Evolutionary conservation across 2,888 invertebrate genomes (phyloP).

Genomic region (Eucera pruinosa): DNA sequence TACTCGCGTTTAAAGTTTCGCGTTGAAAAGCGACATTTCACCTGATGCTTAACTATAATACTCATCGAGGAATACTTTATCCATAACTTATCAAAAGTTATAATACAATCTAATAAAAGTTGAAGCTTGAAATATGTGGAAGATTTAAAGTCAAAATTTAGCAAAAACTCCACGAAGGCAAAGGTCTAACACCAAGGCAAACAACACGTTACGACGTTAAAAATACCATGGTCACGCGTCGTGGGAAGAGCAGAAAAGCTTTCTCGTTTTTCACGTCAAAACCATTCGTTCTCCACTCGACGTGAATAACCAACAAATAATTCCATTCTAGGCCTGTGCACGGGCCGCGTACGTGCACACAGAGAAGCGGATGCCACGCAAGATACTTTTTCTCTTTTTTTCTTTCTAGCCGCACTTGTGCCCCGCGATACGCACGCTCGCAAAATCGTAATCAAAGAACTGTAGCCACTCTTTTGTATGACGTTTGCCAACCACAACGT

Average conservation of each 20-base stretch:
- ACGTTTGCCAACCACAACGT: background rate
- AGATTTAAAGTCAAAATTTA: slow-evolving; percentile 9
- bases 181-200: slow-evolving; percentile 35
- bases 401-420: background rate
- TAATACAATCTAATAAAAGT: background rate
- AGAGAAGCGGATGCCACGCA: slow-evolving; percentile 34
- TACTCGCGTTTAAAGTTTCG: too few species aligned
- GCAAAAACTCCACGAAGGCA: slow-evolving; percentile 5
- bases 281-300: slow-evolving; percentile 63
- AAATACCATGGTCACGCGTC: slow-evolving; percentile 56
- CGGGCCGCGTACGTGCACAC: slow-evolving; percentile 22
- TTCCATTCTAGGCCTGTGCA: slow-evolving; percentile 57
- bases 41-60: too few species aligned
- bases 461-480: background rate
- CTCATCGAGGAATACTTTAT: background rate
- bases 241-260: slow-evolving; percentile 49
- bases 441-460: slow-evolving; percentile 31
- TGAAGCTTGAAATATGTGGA: background rate
- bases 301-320: slow-evolving; percentile 67
- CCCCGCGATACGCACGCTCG: slow-evolving; percentile 10
- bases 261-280: slow-evolving; percentile 64
- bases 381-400: slow-evolving; percentile 33
- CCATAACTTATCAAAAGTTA: background rate
- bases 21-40: too few species aligned
- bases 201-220: slow-evolving; percentile 49